Percentiles rank a stretch among this genome's conserved stretches.
These are phyloP conservation scores for Drosophila paranaensis DNA, from an alignment of 2,888 invertebrate species.

Conservation along the genomic window DNA sequence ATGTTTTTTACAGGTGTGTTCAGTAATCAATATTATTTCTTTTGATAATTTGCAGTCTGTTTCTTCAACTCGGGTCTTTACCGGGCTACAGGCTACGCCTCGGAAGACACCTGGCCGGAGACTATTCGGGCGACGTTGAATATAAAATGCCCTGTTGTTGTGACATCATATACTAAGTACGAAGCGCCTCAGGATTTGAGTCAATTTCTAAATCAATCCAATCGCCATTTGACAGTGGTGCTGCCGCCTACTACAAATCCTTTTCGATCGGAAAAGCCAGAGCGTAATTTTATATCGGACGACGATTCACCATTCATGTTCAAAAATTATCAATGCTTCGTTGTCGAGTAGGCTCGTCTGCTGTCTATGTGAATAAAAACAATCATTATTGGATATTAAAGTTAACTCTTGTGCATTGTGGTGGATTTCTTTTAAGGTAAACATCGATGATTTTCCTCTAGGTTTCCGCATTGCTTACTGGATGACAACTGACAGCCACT, in stretches of 20 bases:
- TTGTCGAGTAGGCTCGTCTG: conserved; percentile 84
- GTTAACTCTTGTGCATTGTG: neutral
- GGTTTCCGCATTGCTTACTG: neutral
- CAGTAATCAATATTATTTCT: neutral
- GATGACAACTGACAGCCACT: neutral
- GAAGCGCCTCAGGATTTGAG: conserved; percentile 88
- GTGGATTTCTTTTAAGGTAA: neutral
- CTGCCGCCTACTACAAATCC: conserved; percentile 87
- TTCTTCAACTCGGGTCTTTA: conserved; percentile 90
- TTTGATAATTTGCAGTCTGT: conserved; percentile 86
- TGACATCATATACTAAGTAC: conserved; percentile 89
- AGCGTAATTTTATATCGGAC: conserved; percentile 91
- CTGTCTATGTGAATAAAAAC: conserved; percentile 7
- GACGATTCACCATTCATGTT: conserved; percentile 89
- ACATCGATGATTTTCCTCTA: neutral
- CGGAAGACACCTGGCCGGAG: conserved; percentile 88
- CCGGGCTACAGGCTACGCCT: conserved; percentile 88
- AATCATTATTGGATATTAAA: neutral
- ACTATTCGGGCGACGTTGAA: conserved; percentile 87
- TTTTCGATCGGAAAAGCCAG: conserved; percentile 89
- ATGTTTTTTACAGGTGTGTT: no score
- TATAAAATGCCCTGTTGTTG: conserved; percentile 87
- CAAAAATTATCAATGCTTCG: conserved; percentile 89
- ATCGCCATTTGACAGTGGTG: conserved; percentile 85
- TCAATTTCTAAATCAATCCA: conserved; percentile 86